A percentile compares a stretch with the other conserved stretches of the same genome.
phyloP scores from a whole-genome alignment of 2,797 vertebrate genomes.

The Gallinago stenura region DNA sequence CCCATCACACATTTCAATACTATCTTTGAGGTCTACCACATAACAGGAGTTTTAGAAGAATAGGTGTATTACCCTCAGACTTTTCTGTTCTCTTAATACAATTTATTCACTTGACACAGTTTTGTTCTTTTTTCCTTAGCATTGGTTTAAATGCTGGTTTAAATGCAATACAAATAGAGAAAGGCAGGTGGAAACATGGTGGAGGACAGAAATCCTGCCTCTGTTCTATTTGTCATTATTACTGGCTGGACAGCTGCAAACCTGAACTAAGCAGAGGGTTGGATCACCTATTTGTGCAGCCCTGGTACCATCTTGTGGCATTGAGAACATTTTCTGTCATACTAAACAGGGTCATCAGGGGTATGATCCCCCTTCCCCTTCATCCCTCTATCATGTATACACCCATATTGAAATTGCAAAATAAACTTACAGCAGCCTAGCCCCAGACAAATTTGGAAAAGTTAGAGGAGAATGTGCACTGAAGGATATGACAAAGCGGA shows the following conservation, averaged over 20 bases:
- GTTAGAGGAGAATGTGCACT: neutral
- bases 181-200: neutral
- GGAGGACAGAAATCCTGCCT: neutral
- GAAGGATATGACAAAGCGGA: neutral
- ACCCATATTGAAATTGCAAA: neutral
- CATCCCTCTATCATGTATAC: too few relatives aligned
- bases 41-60: neutral
- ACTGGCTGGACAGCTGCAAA: neutral
- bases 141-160: neutral
- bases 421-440: neutral
- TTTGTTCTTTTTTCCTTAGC: neutral
- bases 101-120: neutral
- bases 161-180: neutral
- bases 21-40: neutral
- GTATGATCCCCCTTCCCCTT: fast-evolving
- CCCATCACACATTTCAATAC: neutral
- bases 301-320: neutral
- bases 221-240: neutral
- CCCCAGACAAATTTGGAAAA: neutral
- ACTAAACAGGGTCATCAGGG: neutral
- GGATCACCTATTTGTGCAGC: neutral
- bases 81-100: neutral
- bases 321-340: neutral
- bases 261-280: neutral
- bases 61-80: neutral